Evolutionary conservation across 2,888 invertebrate genomes (phyloP).

Genomic region (Epinotia nisella): DNA sequence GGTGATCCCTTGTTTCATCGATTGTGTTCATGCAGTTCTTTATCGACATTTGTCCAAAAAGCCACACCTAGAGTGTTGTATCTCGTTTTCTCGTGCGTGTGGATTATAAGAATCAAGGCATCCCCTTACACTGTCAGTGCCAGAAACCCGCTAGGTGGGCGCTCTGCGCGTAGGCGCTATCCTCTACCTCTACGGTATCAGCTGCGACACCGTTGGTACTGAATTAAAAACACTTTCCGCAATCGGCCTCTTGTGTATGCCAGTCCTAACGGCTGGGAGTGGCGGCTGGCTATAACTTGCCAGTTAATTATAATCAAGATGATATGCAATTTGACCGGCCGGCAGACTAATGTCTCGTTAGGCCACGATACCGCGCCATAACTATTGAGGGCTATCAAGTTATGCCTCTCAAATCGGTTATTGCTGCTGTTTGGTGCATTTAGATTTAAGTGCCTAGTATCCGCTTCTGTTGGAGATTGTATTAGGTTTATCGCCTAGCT

Average conservation of each 20-base stretch:
- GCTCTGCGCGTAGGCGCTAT: no score
- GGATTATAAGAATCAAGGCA: no score
- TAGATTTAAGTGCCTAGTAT: conserved; percentile 38
- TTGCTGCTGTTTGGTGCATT: conserved; percentile 39
- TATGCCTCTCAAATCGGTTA: conserved; percentile 48
- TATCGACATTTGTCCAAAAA: no score
- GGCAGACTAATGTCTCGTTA: conserved; percentile 65
- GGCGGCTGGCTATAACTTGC: conserved; percentile 64
- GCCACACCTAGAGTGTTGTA: no score
- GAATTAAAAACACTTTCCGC: not conserved
- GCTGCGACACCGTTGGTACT: not conserved
- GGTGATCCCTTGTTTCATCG: no score
- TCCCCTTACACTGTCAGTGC: no score
- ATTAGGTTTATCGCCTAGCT: not conserved
- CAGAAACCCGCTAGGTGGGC: no score
- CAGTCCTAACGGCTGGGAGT: conserved; percentile 59
- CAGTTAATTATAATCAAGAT: conserved; percentile 75
- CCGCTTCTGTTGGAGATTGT: conserved; percentile 3
- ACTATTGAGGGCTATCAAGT: conserved; percentile 49
- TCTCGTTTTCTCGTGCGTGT: no score
- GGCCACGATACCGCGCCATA: conserved; percentile 44
- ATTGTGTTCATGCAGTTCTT: no score
- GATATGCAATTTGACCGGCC: conserved; percentile 69
- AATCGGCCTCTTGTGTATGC: conserved; percentile 44
- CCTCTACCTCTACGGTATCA: no score